Base-by-base conservation (phyloP, 2,797 vertebrate genomes). In the Sebastes baramenuke region DNA sequence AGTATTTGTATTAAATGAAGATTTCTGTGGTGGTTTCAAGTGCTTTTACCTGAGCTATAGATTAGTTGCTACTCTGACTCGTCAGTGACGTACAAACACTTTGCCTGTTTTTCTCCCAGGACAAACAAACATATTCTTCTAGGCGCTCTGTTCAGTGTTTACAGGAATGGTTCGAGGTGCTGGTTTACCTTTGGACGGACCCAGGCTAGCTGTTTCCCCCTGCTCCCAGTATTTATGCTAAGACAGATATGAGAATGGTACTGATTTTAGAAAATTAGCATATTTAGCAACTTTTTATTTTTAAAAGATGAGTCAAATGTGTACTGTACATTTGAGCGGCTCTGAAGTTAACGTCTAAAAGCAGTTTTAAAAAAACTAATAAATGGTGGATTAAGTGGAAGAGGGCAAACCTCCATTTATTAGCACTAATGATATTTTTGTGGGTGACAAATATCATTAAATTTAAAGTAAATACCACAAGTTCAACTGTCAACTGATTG, bases 1-100 rank as follows among this genome's bases (percentile, higher is more conserved):
- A 99, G 94, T 97, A 97, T 98, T 98, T 94, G 94, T 97, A 97
- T 97, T 95, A 96, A 96, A 94, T 86, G 25, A 86, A 87, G 13
- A 5, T 52, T 60, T 77, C 34, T 69, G 42, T 87, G 52, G 22
- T 80, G 46, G 68, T 75, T 61, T 80, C 67, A n/a, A 77, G 65
- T 86, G 78, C 30, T 83, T 59, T 67, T 75, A 34, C 34, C 32
- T 24, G 32, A 62, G 36, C 20, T 59, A 5, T 46, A 24, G 52
- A 46, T n/a, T 16, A 18, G 11, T 55, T 22, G 4, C 3, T 6
- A 36, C 20, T 55, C 29, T 30, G 42, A 30, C 60, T 20, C 22
- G 11, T 36, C 6, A n/a, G 9, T 16, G 65, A 24, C 8, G 46
- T 8, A 49, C 18, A 30, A 49, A 75, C 61, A 29, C n/a, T 58